Conservation (phyloP, 1,140 invertebrate species). For the Triops cancriformis region DNA sequence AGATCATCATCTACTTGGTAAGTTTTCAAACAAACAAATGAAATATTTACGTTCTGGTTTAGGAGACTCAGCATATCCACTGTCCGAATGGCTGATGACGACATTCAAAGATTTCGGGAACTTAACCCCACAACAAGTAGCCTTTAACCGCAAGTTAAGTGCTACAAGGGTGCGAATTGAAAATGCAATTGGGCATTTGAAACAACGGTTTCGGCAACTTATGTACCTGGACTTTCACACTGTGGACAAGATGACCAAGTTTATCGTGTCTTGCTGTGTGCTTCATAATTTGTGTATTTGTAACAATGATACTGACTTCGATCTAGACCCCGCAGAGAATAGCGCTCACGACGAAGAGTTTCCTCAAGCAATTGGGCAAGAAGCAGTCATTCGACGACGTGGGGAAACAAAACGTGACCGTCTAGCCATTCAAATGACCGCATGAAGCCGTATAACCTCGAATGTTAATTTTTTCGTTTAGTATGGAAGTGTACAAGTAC, state of each 20-base stretch:
- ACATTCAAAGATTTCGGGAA: too few species aligned
- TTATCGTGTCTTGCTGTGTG: too few species aligned
- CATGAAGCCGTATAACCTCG: background rate
- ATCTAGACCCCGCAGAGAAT: background rate
- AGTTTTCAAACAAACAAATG: background rate
- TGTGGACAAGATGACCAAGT: too few species aligned
- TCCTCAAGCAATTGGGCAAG: background rate
- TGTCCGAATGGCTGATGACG: too few species aligned
- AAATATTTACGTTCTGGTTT: background rate
- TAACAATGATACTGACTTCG: slow-evolving; percentile 27
- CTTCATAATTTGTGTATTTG: too few species aligned
- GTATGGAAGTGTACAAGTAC: too few species aligned
- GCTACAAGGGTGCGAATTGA: too few species aligned
- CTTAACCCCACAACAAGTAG: background rate
- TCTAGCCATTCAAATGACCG: background rate
- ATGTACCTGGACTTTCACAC: too few species aligned
- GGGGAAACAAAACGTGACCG: background rate
- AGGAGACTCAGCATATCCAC: slow-evolving; percentile 36
- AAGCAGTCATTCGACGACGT: background rate
- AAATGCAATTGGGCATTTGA: too few species aligned
- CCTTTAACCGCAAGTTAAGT: background rate
- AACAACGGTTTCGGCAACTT: too few species aligned
- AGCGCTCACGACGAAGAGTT: background rate
- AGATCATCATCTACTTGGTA: slow-evolving; percentile 33
- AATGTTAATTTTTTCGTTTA: background rate